Evolutionary conservation across 2,888 invertebrate genomes (phyloP), one percentile per base, ranked within the genome.

Genomic region (Dusona sp.): DNA sequence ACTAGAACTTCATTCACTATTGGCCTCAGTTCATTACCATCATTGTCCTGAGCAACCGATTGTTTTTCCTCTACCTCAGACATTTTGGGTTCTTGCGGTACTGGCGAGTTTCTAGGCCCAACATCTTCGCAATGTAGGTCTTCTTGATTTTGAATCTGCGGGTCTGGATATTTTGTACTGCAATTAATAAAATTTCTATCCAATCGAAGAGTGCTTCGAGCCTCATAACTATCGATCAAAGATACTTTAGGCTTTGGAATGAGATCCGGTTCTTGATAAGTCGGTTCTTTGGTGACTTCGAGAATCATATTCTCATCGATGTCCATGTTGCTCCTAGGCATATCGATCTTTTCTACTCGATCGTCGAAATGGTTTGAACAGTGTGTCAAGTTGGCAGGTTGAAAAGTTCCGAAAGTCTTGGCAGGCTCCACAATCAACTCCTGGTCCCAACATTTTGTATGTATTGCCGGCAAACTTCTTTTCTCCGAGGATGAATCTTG

Each of bases 1-100:
- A 93, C 87, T 13, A 92, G 87, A 57, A 92, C 88, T 75, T 93
- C 92, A 68, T 90, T 92, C 13, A 92, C 90, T 22, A 92, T 89
- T 6, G 91, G 86, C 0, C 80, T 88, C 13, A 87, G 84, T 19
- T 89, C 89, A 2, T 88, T 87, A 9, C 42, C 85, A 19, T 78
- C 83, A 67, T 87, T 86, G 6, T 73, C 54, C 33, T 79, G 78
- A 48, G 70, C 29, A 67, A 57, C 54, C 82, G 80, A 42, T 70
- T 67, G 77, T 7, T 80, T 85, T 11, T 88, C 87, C 13, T 88
- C 90, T 57, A 25, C 82, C 83, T 87, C 89, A 80, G 84, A 84
- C 54, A 75, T 13, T 67, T 82, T 73, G 38, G 16, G 54, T 33
- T 86, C 84, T 33, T 22, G n/a, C 38, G 38, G 25, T 11, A 36